Base-by-base conservation (phyloP, 2,113 vertebrate genomes). In the Oxygymnocypris stewartii region DNA sequence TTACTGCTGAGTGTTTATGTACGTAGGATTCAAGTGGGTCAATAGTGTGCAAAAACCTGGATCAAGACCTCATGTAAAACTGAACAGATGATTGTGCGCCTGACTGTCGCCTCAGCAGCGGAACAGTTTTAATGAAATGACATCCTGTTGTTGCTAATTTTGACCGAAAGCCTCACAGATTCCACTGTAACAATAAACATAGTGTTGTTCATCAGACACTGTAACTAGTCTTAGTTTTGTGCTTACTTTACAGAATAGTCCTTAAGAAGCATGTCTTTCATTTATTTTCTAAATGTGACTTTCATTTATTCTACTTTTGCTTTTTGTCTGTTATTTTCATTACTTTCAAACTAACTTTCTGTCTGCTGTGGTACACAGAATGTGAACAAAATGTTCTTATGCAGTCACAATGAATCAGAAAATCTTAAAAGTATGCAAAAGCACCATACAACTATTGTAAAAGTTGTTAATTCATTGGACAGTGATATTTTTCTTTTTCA, bases 161-260 rank as follows among this genome's bases (percentile, higher is more conserved):
- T 47, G 42, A 79, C 51, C 6, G 31, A 80, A 63, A 80, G 57
- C 20, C 35, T 61, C 20, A 59, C 20, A 42, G 9, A 42, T 59
- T 80, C 31, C 51, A n/a, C 51, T 80, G 49, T 35, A 18, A 61
- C 51, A 80, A 40, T 57, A 80, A 80, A 63, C 79, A 80, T n/a
- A 40, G 28, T 4, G 18, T 18, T 2, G 10, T 31, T 54, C 49
- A 78, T 35, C 28, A 51, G 35, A 54, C 76, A 78, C 25, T 49
- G 44, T 31, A 4, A 49, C 40, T 76, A 31, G n/a, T 49, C 42
- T 54, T 78, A 35, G 14, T 10, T 49, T 54, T 78, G 13, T 78
- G 16, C 76, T 16, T 54, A 54, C 14, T 35, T 78, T 78, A 42
- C 69, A 42, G 40, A 73, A 73, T 23, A 40, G 69, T 42, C 69